Conservation (phyloP, 1,140 invertebrate species). For the Heliconius hewitsoni region DNA sequence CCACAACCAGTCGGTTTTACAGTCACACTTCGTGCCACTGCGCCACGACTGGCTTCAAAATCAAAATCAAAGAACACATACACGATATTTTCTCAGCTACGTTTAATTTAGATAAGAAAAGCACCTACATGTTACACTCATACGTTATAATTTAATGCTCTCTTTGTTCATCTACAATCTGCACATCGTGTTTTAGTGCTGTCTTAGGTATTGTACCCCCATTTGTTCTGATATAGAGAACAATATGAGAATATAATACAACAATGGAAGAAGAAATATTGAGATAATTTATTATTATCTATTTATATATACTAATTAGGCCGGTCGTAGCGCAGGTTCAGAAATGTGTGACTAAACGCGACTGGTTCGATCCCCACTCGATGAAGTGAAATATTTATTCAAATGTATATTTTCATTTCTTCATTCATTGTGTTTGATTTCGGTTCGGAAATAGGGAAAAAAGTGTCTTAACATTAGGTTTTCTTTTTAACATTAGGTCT, state of each 20-base stretch:
- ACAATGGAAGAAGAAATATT: neutral
- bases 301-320: neutral
- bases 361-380: no score
- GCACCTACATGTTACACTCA: neutral
- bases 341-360: no score
- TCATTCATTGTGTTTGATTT: no score
- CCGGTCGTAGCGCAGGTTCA: no score
- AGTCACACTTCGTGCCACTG: no score
- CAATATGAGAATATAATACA: neutral
- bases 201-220: neutral
- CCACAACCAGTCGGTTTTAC: no score
- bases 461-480: no score
- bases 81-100: neutral
- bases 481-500: no score
- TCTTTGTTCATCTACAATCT: slow-evolving; percentile 1
- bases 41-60: no score
- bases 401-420: no score
- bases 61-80: neutral
- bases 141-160: slow-evolving; percentile 4
- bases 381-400: no score
- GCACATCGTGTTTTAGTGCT: neutral
- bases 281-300: neutral
- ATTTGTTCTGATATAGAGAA: slow-evolving; percentile 4
- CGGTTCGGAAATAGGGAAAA: no score
- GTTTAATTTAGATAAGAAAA: neutral